Base-by-base conservation (phyloP, 2,113 vertebrate genomes). In the Otocyon megalotis region DNA sequence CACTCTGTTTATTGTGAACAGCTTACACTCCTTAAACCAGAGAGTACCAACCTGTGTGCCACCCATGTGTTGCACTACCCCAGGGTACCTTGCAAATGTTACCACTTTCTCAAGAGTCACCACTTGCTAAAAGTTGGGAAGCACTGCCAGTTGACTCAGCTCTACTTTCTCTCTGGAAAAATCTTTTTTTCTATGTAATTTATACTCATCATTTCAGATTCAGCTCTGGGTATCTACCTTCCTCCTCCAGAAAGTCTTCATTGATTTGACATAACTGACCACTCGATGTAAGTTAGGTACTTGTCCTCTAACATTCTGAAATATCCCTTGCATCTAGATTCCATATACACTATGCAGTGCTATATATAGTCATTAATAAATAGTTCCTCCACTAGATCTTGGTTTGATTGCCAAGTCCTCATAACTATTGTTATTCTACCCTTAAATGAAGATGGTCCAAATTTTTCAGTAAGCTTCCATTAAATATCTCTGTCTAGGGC, bases 111-210 rank as follows among this genome's bases (percentile, higher is more conserved):
- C 56, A 58, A 54, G 35, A 56, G n/a, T 26, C 60, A 81, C 60
- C 63, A n/a, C 20, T 90, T 96, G 35, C 56, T 92, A 62, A 85
- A 67, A 88, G 56, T 74, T 80, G 16, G n/a, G 22, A 85, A 96
- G 56, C 8, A 30, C 13, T 91, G 12, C 37, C 58, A n/a, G 85
- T 30, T 53, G 53, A 69, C 17, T 88, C 56, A 67, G n/a, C 26
- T 65, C 63, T 30, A 53, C 67, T 35, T 84, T 63, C 77, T 71
- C 7, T 50, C 62, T 74, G 71, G 32, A 88, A 97, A 93, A 35
- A 5, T 13, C 8, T 69, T 93, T 83, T 71, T 37, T 48, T 60
- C 43, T 74, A 3, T 93, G 35, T 67, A 10, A 80, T 72, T 80
- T 62, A 50, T 56, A 80, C 3, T 4, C 26, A 60, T 50, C 69